phyloP scores from a whole-genome alignment of 1,140 invertebrate species.

The Lithobius niger region DNA sequence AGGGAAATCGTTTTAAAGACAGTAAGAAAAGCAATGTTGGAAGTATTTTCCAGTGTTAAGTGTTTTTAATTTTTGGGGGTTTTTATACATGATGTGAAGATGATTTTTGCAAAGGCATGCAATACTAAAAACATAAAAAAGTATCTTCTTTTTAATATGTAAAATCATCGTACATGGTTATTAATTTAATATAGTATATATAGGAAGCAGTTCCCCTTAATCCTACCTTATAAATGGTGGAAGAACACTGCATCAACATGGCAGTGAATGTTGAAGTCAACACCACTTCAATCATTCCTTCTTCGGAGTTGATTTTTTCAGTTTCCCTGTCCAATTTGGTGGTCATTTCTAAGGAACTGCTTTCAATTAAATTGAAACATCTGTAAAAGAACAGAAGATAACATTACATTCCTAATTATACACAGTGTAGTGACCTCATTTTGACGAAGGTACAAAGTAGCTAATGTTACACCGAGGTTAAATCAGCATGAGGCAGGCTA shows the following conservation, averaged over 20 bases:
- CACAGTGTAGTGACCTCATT: too few relatives aligned
- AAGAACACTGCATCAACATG: slow-evolving; percentile 48
- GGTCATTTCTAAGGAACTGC: slow-evolving; percentile 49
- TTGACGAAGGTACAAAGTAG: too few relatives aligned
- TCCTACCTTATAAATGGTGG: slow-evolving; percentile 47
- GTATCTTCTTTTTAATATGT: not conserved
- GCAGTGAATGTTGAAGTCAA: slow-evolving; percentile 49
- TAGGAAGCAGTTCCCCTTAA: too few relatives aligned
- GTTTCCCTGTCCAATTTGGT: slow-evolving; percentile 37
- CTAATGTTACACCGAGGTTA: too few relatives aligned
- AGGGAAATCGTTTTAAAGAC: too few relatives aligned
- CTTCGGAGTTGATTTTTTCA: slow-evolving; percentile 47
- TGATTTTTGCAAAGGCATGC: not conserved
- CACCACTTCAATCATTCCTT: slow-evolving; percentile 51
- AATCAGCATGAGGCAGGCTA: too few relatives aligned
- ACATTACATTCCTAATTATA: not conserved
- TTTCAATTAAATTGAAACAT: slow-evolving; percentile 57
- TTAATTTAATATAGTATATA: slow-evolving; percentile 17
- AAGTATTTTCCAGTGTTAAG: not conserved
- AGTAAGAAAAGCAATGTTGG: too few relatives aligned
- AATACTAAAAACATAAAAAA: not conserved
- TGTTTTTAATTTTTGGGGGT: too few relatives aligned
- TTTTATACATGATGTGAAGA: too few relatives aligned
- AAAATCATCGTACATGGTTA: not conserved
- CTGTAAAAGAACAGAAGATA: slow-evolving; percentile 20